Conservation (phyloP, 2,113 vertebrate species). For the Apistogramma diplotaenia region DNA sequence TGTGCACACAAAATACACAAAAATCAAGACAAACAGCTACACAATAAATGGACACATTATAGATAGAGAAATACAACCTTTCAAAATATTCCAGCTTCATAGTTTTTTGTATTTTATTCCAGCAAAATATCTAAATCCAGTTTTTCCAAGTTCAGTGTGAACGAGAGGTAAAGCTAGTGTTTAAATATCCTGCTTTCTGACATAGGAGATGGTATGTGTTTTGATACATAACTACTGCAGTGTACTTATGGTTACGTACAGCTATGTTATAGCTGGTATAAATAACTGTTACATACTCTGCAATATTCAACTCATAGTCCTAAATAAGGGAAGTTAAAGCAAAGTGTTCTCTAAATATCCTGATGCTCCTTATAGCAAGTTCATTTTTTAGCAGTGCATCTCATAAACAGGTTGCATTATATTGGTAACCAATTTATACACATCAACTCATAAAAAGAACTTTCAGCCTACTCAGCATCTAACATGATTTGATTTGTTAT, state of each 20-base stretch:
- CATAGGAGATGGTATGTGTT: background rate
- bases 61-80: no score
- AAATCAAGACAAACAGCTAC: background rate
- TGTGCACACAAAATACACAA: background rate
- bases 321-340: background rate
- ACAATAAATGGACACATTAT: background rate
- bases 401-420: background rate
- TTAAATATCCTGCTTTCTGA: no score
- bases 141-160: no score
- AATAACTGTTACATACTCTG: background rate
- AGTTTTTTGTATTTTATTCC: no score
- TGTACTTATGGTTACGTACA: background rate
- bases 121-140: no score
- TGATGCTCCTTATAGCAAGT: background rate
- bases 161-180: background rate
- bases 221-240: background rate
- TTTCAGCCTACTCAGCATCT: background rate
- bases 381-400: background rate
- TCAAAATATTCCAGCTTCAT: no score
- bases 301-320: background rate
- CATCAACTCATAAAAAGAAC: background rate
- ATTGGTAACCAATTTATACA: background rate
- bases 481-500: background rate
- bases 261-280: background rate
- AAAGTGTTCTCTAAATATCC: background rate